Evolutionary conservation across 2,888 invertebrate genomes (phyloP).

Genomic region (Eupithecia abbreviata): DNA sequence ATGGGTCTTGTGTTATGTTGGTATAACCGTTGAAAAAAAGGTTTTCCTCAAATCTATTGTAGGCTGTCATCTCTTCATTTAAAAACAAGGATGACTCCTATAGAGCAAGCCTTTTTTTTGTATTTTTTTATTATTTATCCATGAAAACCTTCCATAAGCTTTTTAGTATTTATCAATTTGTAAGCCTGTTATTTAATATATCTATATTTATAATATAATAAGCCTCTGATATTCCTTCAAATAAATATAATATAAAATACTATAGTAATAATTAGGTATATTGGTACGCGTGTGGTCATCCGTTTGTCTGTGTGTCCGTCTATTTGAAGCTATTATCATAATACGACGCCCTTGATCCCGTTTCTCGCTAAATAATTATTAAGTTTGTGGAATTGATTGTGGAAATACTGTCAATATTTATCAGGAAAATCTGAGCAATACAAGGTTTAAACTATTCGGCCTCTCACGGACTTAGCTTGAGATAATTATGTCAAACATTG

Average conservation of each 20-base stretch:
- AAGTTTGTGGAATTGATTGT: slow-evolving; percentile 36
- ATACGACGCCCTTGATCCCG: slow-evolving; percentile 36
- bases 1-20: neutral
- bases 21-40: neutral
- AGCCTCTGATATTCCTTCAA: too few relatives aligned
- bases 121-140: too few relatives aligned
- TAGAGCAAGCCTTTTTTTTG: neutral
- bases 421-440: neutral
- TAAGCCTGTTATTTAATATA: too few relatives aligned
- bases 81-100: neutral
- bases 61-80: neutral
- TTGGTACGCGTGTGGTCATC: neutral
- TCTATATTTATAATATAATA: too few relatives aligned
- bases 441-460: neutral
- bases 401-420: slow-evolving; percentile 30
- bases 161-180: too few relatives aligned
- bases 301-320: neutral
- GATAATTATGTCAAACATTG: neutral
- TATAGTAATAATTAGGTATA: neutral
- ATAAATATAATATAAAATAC: neutral
- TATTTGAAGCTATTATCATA: slow-evolving; percentile 1
- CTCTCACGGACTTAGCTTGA: neutral
- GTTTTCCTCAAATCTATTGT: neutral
- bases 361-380: slow-evolving; percentile 25
- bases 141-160: too few relatives aligned